Evolutionary conservation across 2,888 invertebrate species (phyloP).

Genomic region (Selenia dentaria): DNA sequence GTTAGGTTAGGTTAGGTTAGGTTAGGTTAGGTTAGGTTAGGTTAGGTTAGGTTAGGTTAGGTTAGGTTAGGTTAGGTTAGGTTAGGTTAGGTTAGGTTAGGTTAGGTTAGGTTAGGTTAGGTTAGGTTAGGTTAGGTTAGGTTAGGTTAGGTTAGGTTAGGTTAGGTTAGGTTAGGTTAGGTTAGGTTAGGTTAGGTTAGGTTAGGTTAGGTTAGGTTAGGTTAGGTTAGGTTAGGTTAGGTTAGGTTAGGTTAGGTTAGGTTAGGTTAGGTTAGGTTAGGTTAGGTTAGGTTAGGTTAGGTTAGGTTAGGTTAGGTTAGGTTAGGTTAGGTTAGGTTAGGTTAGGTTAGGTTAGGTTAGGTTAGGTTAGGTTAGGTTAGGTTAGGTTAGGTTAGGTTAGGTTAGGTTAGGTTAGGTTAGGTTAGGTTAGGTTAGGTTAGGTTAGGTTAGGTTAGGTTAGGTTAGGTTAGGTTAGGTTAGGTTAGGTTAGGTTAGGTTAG

Average conservation of each 20-base stretch:
- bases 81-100: conserved; percentile 23
- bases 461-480: too few relatives aligned
- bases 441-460: too few relatives aligned
- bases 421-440: too few relatives aligned
- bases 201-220: conserved; percentile 15
- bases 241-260: neutral
- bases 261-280: conserved; percentile 16
- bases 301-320: too few relatives aligned
- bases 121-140: conserved; percentile 2
- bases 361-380: too few relatives aligned
- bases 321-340: too few relatives aligned
- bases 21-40: conserved; percentile 7
- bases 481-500: too few relatives aligned
- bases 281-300: conserved; percentile 6
- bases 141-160: conserved; percentile 1
- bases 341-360: too few relatives aligned
- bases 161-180: conserved; percentile 10
- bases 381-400: too few relatives aligned
- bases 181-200: conserved; percentile 15
- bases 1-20: conserved; percentile 15
- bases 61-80: conserved; percentile 11
- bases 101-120: conserved; percentile 1
- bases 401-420: too few relatives aligned
- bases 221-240: conserved; percentile 13
- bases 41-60: conserved; percentile 14